Evolutionary conservation across 2,797 vertebrate species (phyloP), one percentile per base, ranked within the genome.

Genomic region (Brachyalestes nurse): DNA sequence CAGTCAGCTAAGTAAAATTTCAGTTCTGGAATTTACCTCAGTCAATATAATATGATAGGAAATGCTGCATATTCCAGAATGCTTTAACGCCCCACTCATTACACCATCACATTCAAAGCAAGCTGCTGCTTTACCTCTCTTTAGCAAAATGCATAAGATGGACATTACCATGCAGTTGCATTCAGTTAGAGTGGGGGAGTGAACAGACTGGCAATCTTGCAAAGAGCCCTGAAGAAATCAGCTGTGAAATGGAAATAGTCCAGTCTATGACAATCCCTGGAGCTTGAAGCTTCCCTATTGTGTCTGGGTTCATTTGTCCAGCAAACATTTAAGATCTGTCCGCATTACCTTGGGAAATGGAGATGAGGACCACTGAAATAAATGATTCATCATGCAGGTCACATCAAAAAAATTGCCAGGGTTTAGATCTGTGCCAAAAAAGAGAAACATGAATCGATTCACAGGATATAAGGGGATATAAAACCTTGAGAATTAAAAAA

Each of bases 241-340:
- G 61, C 75, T 85, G 84, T 86, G 85, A 86, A 86, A 89, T 86
- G 81, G 79, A 82, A 89, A 82, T 72, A 64, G 70, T 80, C 60
- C 66, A 77, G 80, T 81, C 75, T 82, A 77, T 66, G 75, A 76
- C 74, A 71, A 75, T 84, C 78, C 73, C 78, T 49, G 53, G 75
- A 77, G 82, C 80, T 76, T 79, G 69, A 81, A 76, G 40, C 70
- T 49, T 57, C 57, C 53, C 77, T 72, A 55, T 77, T 74, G 72
- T 78, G 84, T 81, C 71, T 40, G 77, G 49, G 76, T 81, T 83
- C 75, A 84, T 84, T 83, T 83, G 79, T 77, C 75, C 78, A 34
- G 81, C 64, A 85, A 70, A 86, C 73, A 79, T 67, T 82, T 51
- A 65, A 57, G 38, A 81, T 84, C 82, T 79, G 72, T 75, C 76